These are phyloP conservation scores for Caracal caracal DNA, from an alignment of 2,113 vertebrate species.

Conservation along the genomic window DNA sequence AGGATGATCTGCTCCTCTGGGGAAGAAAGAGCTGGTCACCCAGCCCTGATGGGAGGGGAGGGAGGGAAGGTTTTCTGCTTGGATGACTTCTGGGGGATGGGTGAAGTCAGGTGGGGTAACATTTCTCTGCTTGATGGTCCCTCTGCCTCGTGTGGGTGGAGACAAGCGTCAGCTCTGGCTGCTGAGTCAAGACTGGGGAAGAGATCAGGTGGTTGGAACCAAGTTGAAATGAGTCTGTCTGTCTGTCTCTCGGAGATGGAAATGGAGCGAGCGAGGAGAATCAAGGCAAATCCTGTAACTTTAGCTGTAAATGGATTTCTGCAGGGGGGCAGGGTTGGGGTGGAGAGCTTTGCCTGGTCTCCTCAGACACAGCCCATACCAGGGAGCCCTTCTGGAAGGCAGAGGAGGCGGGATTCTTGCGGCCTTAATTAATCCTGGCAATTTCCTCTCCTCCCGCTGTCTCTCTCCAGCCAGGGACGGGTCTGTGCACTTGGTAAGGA, in stretches of 20 bases:
- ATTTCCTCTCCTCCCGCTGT: slow-evolving; percentile 71
- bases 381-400: slow-evolving; percentile 38
- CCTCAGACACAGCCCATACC: not conserved
- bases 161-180: not conserved
- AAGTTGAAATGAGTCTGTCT: not conserved
- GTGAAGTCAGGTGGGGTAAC: too few species aligned
- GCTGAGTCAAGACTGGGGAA: not conserved
- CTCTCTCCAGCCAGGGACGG: slow-evolving; percentile 74
- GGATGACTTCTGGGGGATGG: not conserved
- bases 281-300: not conserved
- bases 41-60: not conserved
- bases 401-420: slow-evolving; percentile 67
- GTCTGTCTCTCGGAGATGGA: not conserved
- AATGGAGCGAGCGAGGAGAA: not conserved
- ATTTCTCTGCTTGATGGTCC: not conserved
- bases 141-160: not conserved
- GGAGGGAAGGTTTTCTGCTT: not conserved
- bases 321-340: not conserved
- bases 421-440: slow-evolving; percentile 82
- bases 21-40: not conserved
- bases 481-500: slow-evolving; percentile 75
- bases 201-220: not conserved
- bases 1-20: not conserved
- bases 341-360: not conserved
- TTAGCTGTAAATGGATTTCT: not conserved